These are phyloP conservation scores for Silurus lanzhouensis DNA, from an alignment of 2,797 vertebrate genomes.

Conservation along the genomic window DNA sequence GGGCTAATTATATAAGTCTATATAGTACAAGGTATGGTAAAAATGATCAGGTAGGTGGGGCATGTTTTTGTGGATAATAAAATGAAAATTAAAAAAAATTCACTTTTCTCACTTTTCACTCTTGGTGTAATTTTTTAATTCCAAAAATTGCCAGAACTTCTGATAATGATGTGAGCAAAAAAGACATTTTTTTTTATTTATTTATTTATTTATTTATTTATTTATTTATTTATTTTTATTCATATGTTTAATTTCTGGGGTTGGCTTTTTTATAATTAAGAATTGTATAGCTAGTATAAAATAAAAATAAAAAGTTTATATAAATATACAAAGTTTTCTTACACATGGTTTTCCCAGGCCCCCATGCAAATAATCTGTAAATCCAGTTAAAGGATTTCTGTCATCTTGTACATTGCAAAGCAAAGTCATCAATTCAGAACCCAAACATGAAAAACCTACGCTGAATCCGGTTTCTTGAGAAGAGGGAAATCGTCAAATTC, in stretches of 20 bases:
- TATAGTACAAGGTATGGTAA: not conserved
- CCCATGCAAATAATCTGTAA: not conserved
- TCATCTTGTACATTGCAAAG: not conserved
- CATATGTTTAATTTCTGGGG: too few species aligned
- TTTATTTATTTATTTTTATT: not conserved
- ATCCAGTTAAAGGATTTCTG: constrained; percentile 16
- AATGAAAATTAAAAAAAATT: not conserved
- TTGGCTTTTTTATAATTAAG: not conserved
- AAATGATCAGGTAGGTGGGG: not conserved
- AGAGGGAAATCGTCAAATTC: constrained; percentile 1
- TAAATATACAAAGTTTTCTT: too few species aligned
- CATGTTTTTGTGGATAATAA: not conserved
- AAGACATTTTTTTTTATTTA: not conserved
- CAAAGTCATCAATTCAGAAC: not conserved
- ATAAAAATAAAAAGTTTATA: too few species aligned
- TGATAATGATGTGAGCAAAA: not conserved
- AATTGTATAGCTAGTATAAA: not conserved
- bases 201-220: not conserved
- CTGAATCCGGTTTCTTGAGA: not conserved
- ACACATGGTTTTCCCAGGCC: not conserved
- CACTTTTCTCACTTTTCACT: not conserved
- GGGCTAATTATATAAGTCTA: too few species aligned
- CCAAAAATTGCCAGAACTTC: not conserved
- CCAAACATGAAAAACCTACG: not conserved
- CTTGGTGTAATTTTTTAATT: not conserved